A percentile compares a stretch with the other conserved stretches of the same genome.
Evolutionary conservation across 2,797 vertebrate genomes (phyloP).

Genomic region (Cyclura pinguis): DNA sequence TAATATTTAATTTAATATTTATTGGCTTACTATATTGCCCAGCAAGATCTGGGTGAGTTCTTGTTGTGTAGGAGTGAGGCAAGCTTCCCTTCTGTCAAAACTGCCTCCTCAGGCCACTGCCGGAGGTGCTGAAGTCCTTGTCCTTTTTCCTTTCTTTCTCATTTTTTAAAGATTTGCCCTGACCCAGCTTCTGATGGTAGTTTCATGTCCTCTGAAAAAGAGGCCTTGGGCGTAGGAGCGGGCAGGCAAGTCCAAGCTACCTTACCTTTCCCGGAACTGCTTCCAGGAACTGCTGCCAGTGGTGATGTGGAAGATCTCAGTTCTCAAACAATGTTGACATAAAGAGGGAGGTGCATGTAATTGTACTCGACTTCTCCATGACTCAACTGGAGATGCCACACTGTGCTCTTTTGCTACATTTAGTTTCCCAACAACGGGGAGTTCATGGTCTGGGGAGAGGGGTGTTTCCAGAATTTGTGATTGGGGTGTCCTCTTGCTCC

Average conservation of each 20-base stretch:
- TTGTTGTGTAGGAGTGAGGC: background rate
- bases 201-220: background rate
- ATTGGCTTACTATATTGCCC: too few species aligned
- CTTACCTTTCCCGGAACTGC: constrained; percentile 32
- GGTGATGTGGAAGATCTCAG: constrained; percentile 31
- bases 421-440: background rate
- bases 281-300: constrained; percentile 9
- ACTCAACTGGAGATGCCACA: background rate
- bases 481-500: background rate
- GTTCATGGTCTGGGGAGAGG: too few species aligned
- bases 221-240: background rate
- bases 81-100: background rate
- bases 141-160: background rate
- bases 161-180: background rate
- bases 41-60: background rate
- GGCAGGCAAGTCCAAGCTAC: too few species aligned
- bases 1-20: too few species aligned
- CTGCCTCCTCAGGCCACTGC: background rate
- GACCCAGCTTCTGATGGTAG: background rate
- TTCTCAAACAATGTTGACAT: constrained; percentile 37
- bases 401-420: background rate
- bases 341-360: background rate
- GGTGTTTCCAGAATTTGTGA: background rate
- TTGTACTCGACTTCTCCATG: background rate
- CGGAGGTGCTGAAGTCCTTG: background rate